These are phyloP conservation scores for Pelodiscus sinensis DNA, from an alignment of 2,113 vertebrate species.

Conservation along the genomic window DNA sequence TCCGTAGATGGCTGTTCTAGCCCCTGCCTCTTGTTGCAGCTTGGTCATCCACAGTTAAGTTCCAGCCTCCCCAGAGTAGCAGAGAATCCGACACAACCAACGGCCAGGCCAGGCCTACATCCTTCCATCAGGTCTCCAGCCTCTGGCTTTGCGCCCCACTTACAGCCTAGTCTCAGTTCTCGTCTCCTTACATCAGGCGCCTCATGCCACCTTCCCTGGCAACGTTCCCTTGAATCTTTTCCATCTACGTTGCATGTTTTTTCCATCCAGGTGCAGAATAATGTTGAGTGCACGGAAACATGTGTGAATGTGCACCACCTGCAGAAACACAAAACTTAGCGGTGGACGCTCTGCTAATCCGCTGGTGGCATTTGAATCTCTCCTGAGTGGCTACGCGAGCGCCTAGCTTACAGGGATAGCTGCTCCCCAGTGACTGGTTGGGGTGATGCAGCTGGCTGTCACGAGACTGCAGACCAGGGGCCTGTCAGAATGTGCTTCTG, in stretches of 20 bases:
- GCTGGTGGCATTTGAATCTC: no score
- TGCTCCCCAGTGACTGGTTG: not conserved
- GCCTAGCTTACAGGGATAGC: no score
- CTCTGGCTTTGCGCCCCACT: not conserved
- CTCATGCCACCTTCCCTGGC: not conserved
- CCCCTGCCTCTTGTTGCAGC: not conserved
- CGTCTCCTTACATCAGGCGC: not conserved
- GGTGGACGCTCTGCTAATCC: no score
- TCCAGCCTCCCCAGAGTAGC: not conserved
- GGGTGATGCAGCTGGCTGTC: not conserved
- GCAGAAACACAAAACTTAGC: no score
- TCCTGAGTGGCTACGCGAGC: no score
- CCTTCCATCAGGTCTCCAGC: not conserved
- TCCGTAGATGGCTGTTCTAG: not conserved
- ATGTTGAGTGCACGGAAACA: no score
- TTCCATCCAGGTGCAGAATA: no score
- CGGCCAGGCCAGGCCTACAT: not conserved
- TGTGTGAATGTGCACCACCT: no score
- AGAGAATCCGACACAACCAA: not conserved
- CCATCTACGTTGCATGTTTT: no score
- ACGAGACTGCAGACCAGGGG: not conserved
- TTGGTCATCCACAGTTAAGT: not conserved
- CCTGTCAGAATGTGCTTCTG: not conserved
- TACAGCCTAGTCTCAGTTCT: not conserved
- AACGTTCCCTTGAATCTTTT: no score